Evolutionary conservation across 2,888 invertebrate genomes (phyloP), one percentile per base, ranked within the genome.

Genomic region (Iphiclides podalirius): DNA sequence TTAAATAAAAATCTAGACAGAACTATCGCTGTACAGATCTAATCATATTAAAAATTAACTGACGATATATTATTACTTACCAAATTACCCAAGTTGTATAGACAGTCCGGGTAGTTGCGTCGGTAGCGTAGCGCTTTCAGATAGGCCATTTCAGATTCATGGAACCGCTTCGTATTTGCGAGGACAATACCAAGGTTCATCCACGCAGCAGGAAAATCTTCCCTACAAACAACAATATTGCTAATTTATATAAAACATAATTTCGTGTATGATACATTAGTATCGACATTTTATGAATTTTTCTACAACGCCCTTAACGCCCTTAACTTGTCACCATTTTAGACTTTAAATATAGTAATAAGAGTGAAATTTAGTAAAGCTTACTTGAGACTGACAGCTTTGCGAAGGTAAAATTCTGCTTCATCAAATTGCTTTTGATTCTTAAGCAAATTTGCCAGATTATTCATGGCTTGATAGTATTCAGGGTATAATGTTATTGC

Each of bases 151-250:
- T 95, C 92, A 0, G 98, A 94, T 66, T 94, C 93, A 1, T 90
- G 75, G 54, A 91, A 91, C 52, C 93, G 91, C 59, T 93, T 92
- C 41, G 93, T 86, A 31, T 93, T 91, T 0, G 96, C 94, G 57
- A 97, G 90, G 20, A 98, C 95, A 61, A 98, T 98, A 11, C 98
- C 98, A 44, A 98, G 89, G 83, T 99, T 99, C 98, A 98, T 98
- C 98, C 98, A 99, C 0, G 98, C 98, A 0, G 97, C 95, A 1
- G 98, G 95, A 85, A 98, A 98, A 72, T 95, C 94, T 23, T 93
- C 90, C 64, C 96, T 95, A 72, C n/a, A n/a, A n/a, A n/a, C n/a
- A n/a, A n/a, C n/a, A n/a, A n/a, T n/a, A n/a, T n/a, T n/a, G n/a
- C n/a, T n/a, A n/a, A n/a, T n/a, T n/a, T n/a, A n/a, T n/a, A n/a